Base-by-base conservation (phyloP, 2,888 invertebrate genomes). In the Drymonia ruficornis region DNA sequence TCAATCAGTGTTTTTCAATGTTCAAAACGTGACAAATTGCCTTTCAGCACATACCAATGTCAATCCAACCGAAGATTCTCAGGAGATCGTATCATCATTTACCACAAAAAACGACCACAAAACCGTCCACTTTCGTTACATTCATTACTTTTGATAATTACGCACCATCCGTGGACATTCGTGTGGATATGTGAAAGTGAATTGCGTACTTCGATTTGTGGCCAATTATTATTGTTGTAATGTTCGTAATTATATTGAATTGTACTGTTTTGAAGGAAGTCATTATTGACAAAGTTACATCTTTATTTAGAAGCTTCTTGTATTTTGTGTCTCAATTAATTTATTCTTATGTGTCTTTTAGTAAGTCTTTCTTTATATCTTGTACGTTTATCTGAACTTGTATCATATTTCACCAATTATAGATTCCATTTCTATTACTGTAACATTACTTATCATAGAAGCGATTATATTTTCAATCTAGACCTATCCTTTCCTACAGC, bases 161-260 rank as follows among this genome's bases (percentile, higher is more conserved):
- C 46, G 15, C 29, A 19, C 47, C 15, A 15, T 34, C 12, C 4
- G 34, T 34, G 47, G 11, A 12, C 31, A 47, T 47, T 47, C 47
- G 47, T 47, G 47, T 16, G 31, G 34, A 47, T 47, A 47, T 47
- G 47, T 47, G 47, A 47, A 47, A 47, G 47, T 47, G 47, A 18
- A 34, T 16, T 46, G 16, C 13, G 34, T 18, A 28, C 45, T 15
- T 45, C 18, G 29, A 31, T 34, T 34, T 47, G 47, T 47, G 9
- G 31, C 16, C 46, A 46, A 29, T 46, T 46, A 45, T 29, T 40
- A 11, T 46, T 46, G 29, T 28, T 15, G 29, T 46, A 46, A 29
- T 29, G 5, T 9, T 29, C 15, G 13, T 46, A 29, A 46, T 15
- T 28, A 19, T 28, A 11, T 6, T 23, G n/a, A 44, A 13, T 11